These are phyloP conservation scores for Trichoplusia ni DNA, from an alignment of 1,140 invertebrate species.

Conservation along the genomic window DNA sequence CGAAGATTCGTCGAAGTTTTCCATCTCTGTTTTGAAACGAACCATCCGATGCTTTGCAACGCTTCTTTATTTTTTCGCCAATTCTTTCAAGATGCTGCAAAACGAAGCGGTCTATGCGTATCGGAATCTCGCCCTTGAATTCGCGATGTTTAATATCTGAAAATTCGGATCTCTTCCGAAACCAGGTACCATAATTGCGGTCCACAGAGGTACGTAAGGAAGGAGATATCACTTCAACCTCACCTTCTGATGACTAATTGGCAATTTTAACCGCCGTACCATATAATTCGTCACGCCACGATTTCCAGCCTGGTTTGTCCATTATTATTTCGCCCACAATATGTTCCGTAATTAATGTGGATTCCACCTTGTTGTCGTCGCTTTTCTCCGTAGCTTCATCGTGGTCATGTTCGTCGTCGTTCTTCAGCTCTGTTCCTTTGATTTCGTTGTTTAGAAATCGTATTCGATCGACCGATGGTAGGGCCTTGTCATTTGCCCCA, in stretches of 20 bases:
- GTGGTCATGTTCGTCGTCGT: not conserved
- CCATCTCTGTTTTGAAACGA: not conserved
- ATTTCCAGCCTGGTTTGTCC: not conserved
- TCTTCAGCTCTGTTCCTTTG: not conserved
- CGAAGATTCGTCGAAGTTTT: not conserved
- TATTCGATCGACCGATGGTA: not conserved
- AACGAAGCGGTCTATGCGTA: slow-evolving; percentile 27
- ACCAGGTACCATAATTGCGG: slow-evolving; percentile 20
- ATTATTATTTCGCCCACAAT: too few species aligned
- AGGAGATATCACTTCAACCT: not conserved
- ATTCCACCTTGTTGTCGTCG: too few species aligned
- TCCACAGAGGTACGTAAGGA: slow-evolving; percentile 22
- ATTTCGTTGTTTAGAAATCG: not conserved
- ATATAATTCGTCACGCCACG: not conserved
- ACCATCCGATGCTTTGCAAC: slow-evolving; percentile 2
- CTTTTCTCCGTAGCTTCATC: too few species aligned
- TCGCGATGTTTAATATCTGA: slow-evolving; percentile 29
- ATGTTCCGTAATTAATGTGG: too few species aligned
- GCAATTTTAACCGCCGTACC: not conserved
- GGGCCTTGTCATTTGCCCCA: not conserved
- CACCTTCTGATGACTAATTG: not conserved
- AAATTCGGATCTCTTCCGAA: slow-evolving; percentile 31
- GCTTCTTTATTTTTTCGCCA: slow-evolving; percentile 24
- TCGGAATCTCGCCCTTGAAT: slow-evolving; percentile 27
- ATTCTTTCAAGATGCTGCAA: slow-evolving; percentile 29